Evolutionary conservation across 2,113 vertebrate species (phyloP).

Genomic region (Oncorhynchus nerka): DNA sequence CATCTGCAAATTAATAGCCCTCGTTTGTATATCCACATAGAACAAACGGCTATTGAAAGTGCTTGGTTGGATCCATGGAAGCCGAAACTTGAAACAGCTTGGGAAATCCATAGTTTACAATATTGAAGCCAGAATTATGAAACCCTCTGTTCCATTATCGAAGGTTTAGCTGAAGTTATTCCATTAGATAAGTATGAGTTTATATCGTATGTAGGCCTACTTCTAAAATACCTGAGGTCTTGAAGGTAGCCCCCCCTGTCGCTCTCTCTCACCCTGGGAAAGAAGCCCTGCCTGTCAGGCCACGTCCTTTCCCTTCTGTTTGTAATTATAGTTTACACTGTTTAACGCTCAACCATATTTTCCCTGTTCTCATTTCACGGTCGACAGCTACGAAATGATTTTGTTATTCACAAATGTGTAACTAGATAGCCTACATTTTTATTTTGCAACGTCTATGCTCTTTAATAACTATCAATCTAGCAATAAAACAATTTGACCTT

Average conservation of each 20-base stretch:
- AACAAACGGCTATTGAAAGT: not conserved
- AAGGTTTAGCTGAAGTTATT: too few species aligned
- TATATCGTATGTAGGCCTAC: too few species aligned
- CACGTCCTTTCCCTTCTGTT: constrained; percentile 5
- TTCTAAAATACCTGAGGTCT: too few species aligned
- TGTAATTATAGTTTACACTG: constrained; percentile 62
- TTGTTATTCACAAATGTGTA: constrained; percentile 37
- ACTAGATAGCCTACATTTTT: constrained; percentile 31
- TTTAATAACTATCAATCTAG: constrained; percentile 43
- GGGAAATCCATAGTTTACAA: not conserved
- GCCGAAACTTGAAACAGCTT: not conserved
- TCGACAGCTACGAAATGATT: constrained; percentile 58
- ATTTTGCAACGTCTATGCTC: constrained; percentile 20
- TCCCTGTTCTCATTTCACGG: constrained; percentile 59
- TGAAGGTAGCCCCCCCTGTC: too few species aligned
- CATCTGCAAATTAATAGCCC: constrained; percentile 14
- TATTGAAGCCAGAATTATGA: too few species aligned
- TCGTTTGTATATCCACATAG: not conserved
- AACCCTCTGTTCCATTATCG: too few species aligned
- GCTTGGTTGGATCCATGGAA: not conserved
- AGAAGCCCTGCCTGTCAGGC: not conserved
- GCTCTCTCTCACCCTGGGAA: not conserved
- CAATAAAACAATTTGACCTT: constrained; percentile 54
- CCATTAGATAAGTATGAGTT: too few species aligned
- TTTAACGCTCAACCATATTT: constrained; percentile 53